Evolutionary conservation across 1,140 invertebrate genomes (phyloP), one percentile per base, ranked within the genome.

Genomic region (Archivesica marissinica): DNA sequence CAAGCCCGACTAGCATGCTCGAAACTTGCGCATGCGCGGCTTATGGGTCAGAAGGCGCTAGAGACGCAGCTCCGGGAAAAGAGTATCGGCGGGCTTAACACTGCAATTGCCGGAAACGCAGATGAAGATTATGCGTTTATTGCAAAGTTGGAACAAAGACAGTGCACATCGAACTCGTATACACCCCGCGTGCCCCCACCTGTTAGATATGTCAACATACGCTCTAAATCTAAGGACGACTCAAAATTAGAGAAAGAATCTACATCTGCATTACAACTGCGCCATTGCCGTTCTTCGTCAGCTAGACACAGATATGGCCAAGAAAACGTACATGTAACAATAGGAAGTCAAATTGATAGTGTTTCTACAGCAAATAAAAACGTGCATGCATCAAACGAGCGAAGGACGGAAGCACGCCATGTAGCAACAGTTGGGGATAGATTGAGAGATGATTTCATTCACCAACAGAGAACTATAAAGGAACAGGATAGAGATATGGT

Each of bases 61-160:
- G 33, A 78, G 38, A 76, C 28, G 47, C 54, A 77, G 44, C 50
- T 85, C 23, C n/a, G 82, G 33, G 30, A 41, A 0, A 76, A 77
- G 39, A 78, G 35, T 33, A 52, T 85, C 28, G 82, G 82, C 0
- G 41, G 11, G 25, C 61, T 85, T n/a, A 85, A 85, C 41, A 77
- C 82, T 11, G 68, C 74, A 33, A 85, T 77, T 66, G 72, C 35
- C 17, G 72, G 56, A 25, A 56, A 54, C 25, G 50, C 59, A 23
- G 82, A 85, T 11, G 82, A 85, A 75, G 82, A 85, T 17, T 85
- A 66, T 41, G 56, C 41, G 20, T 85, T 85, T 66, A 44, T 85
- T 35, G 74, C 44, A 17, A 85, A 85, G 64, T 66, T 85, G 28
- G 82, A 85, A 52, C 82, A 70, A 7, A 47, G 82, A 41, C 82